A percentile compares a stretch with the other conserved stretches of the same genome.
These are phyloP conservation scores for Pycnomerus fuliginosus DNA, from an alignment of 2,888 invertebrate genomes.

Conservation along the genomic window DNA sequence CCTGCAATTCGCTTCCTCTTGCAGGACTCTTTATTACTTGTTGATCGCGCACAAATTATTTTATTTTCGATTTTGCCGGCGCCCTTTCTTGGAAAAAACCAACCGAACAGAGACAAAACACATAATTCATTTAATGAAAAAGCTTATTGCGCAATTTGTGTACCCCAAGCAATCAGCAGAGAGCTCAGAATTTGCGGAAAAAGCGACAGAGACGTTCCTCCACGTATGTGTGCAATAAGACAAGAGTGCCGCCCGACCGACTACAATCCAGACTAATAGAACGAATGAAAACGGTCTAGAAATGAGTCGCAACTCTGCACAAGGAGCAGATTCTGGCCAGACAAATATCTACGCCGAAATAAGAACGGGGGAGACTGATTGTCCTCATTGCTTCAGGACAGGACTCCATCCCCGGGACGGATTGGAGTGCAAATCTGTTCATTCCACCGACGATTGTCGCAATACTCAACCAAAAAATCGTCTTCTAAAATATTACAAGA, in stretches of 20 bases:
- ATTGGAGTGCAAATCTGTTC: too few species aligned
- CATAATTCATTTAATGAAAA: constrained; percentile 34
- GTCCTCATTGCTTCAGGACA: constrained; percentile 52
- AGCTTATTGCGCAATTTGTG: constrained; percentile 34
- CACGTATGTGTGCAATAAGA: constrained; percentile 24
- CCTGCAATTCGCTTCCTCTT: constrained; percentile 16
- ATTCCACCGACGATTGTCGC: too few species aligned
- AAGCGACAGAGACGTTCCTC: constrained; percentile 6
- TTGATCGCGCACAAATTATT: neutral
- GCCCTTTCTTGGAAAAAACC: too few species aligned
- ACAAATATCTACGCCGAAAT: constrained; percentile 50
- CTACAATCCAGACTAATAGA: constrained; percentile 42
- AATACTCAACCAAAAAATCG: too few species aligned
- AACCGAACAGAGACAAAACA: constrained; percentile 20
- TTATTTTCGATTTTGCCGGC: too few species aligned
- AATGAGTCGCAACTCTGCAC: constrained; percentile 43
- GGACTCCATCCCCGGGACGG: constrained; percentile 47
- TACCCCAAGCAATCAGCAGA: constrained; percentile 33
- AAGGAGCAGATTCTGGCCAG: constrained; percentile 42
- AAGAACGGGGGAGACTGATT: constrained; percentile 51
- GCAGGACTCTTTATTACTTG: neutral
- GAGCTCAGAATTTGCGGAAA: constrained; percentile 19
- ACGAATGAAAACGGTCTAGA: constrained; percentile 40
- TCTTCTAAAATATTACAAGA: too few species aligned
- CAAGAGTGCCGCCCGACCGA: constrained; percentile 33